Evolutionary conservation across 2,888 invertebrate species (phyloP), one percentile per base, ranked within the genome.

Genomic region (Azorinus chamasolen): DNA sequence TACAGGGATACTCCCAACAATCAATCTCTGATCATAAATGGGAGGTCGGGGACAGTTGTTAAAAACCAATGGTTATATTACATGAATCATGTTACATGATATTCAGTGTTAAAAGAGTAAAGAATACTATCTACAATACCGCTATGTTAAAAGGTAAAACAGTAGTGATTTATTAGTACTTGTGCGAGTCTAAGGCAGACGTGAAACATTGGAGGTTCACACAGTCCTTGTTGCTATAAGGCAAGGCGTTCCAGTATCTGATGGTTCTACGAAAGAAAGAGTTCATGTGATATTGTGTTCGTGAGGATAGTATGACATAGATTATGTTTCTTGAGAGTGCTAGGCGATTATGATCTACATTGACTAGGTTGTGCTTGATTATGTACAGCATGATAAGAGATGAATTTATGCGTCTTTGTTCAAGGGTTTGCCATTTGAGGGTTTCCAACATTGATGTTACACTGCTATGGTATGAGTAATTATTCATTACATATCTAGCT

Each of bases 221-320:
- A n/a, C n/a, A n/a, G n/a, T n/a, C n/a, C n/a, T n/a, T n/a, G n/a
- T n/a, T n/a, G n/a, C n/a, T n/a, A n/a, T n/a, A n/a, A n/a, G n/a
- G n/a, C n/a, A n/a, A n/a, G n/a, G n/a, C n/a, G n/a, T 64, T 64
- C 43, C 54, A 54, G 20, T 39, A 43, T 51, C 63, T 64, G 1
- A 54, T 53, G n/a, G 43, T 54, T 45, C 45, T 53, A 1, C 43
- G 53, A 6, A 37, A 64, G 25, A 25, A 24, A 20, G 54, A 63
- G 25, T 63, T 63, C 8, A 22, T 16, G 43, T 63, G 54, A 41
- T 64, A 43, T 22, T 54, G 27, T 16, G 63, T 54, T 20, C 54
- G 16, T 18, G 54, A 64, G 22, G 45, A 14, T 12, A 54, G 53
- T 41, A 63, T 41, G 12, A 50, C 12, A 39, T 39, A 62, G 18